phyloP scores from a whole-genome alignment of 2,113 vertebrate genomes.

The Noctilio leporinus region DNA sequence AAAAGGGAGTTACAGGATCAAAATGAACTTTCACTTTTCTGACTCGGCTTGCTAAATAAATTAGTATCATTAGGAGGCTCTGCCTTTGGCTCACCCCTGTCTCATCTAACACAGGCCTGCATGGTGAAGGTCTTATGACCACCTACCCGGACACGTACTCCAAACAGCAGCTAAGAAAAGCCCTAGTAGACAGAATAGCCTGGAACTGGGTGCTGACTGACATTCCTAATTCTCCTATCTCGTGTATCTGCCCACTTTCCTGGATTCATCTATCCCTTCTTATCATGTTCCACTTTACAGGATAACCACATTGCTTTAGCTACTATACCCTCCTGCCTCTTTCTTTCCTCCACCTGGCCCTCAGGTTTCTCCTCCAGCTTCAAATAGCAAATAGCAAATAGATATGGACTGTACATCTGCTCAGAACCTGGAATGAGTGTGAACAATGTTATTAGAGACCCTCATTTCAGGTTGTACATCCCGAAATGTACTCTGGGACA shows the following conservation, averaged over 20 bases:
- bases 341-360: not conserved
- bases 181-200: not conserved
- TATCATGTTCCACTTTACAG: not conserved
- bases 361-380: not conserved
- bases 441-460: not conserved
- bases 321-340: not conserved
- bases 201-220: not conserved
- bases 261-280: not conserved
- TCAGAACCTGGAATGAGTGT: not conserved
- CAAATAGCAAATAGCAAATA: not conserved
- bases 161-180: not conserved
- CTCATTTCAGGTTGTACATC: not conserved
- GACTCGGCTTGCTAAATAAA: not conserved
- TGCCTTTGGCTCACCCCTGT: not conserved
- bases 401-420: not conserved
- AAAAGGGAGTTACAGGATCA: not conserved
- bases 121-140: not conserved
- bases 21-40: not conserved
- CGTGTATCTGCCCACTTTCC: not conserved
- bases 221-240: not conserved
- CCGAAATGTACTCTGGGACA: not conserved
- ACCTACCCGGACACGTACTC: not conserved
- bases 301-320: not conserved
- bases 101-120: not conserved
- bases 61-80: not conserved